Conservation (phyloP, 2,888 invertebrate genomes). For the Dicranocentrus wangi region DNA sequence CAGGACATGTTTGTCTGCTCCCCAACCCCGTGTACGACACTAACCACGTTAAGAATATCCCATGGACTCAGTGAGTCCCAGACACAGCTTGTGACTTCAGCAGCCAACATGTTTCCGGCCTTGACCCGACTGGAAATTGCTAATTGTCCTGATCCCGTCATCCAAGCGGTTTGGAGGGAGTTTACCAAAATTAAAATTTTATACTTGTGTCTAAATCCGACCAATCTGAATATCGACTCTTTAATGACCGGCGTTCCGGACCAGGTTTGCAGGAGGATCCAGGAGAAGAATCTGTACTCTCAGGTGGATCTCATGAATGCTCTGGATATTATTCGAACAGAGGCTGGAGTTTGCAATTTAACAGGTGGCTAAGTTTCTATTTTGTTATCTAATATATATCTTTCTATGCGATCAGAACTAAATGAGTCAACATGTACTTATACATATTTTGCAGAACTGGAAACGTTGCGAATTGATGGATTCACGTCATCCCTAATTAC, state of each 20-base stretch:
- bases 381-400: background rate
- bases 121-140: conserved; percentile 41
- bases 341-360: conserved; percentile 58
- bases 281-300: conserved; percentile 64
- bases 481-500: conserved; percentile 61
- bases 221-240: conserved; percentile 63
- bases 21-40: conserved; percentile 39
- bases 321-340: conserved; percentile 65
- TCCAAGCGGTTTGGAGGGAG: conserved; percentile 58
- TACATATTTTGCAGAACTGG: conserved; percentile 52
- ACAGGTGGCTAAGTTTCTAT: conserved; percentile 41
- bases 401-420: too few relatives aligned
- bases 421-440: too few relatives aligned
- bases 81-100: conserved; percentile 40
- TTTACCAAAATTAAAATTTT: conserved; percentile 27
- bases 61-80: conserved; percentile 59
- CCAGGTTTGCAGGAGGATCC: conserved; percentile 66
- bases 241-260: conserved; percentile 66
- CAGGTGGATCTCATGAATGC: conserved; percentile 62
- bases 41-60: conserved; percentile 56
- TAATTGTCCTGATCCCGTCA: conserved; percentile 48
- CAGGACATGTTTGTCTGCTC: conserved; percentile 58
- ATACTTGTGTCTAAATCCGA: conserved; percentile 50
- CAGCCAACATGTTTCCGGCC: conserved; percentile 65
- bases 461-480: conserved; percentile 60